Evolutionary conservation across 2,797 vertebrate genomes (phyloP).

Genomic region (Silurus lanzhouensis): DNA sequence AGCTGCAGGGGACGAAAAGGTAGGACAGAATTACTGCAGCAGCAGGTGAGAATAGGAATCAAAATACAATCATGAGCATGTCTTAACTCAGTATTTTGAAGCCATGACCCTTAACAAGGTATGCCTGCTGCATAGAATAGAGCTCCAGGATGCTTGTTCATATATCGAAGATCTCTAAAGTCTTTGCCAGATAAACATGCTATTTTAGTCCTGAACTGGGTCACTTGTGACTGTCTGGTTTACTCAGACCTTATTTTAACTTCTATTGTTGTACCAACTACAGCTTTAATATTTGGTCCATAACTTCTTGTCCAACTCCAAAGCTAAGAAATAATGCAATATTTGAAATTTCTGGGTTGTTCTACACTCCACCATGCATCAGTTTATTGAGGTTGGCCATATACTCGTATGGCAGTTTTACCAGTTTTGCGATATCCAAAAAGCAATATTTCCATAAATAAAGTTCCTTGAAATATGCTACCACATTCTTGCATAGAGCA

Average conservation of each 20-base stretch:
- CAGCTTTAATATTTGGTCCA: background rate
- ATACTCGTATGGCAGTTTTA: background rate
- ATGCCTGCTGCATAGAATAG: background rate
- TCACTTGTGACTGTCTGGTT: too few relatives aligned
- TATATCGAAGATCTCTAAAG: background rate
- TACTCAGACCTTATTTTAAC: background rate
- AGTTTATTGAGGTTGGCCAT: background rate
- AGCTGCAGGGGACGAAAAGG: too few relatives aligned
- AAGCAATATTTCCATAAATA: constrained; percentile 9
- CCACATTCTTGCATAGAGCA: background rate
- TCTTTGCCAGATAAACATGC: background rate
- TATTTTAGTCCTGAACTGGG: background rate
- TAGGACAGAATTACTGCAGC: background rate
- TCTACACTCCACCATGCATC: constrained; percentile 30
- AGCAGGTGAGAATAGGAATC: background rate
- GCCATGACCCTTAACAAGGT: background rate
- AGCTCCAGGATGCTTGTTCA: background rate
- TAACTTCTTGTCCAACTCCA: background rate
- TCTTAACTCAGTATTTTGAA: background rate
- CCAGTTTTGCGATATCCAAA: background rate
- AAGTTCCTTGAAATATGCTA: background rate
- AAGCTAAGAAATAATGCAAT: background rate
- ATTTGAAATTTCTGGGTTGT: background rate
- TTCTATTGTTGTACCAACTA: background rate
- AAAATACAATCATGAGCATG: background rate